phyloP scores from a whole-genome alignment of 2,888 invertebrate species.

The Callosobruchus maculatus region DNA sequence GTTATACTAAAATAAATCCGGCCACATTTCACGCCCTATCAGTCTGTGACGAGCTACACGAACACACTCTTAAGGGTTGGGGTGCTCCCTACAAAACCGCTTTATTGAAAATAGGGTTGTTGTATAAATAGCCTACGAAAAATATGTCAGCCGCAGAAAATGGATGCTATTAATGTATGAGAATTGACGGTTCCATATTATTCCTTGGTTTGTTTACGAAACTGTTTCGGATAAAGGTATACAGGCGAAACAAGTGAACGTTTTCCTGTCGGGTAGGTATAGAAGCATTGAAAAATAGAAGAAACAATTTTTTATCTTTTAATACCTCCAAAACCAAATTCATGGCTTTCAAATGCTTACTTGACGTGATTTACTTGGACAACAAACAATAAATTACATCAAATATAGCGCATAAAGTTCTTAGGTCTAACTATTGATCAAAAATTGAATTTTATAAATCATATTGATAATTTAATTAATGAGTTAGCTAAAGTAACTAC shows the following conservation, averaged over 20 bases:
- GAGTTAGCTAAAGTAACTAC: too few relatives aligned
- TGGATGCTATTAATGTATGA: neutral
- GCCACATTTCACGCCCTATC: neutral
- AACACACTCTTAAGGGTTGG: neutral
- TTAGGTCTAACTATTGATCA: too few relatives aligned
- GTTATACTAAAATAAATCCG: neutral
- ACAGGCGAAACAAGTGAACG: neutral
- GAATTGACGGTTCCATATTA: neutral
- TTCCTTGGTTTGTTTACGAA: neutral
- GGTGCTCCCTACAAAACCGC: neutral
- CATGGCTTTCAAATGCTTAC: too few relatives aligned
- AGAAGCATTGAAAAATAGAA: too few relatives aligned
- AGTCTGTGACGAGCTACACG: neutral
- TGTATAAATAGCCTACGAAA: neutral
- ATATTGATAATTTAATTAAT: too few relatives aligned
- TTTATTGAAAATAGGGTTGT: neutral
- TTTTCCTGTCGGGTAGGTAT: neutral
- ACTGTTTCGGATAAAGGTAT: neutral
- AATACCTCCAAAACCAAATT: too few relatives aligned
- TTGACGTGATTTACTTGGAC: too few relatives aligned
- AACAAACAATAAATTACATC: too few relatives aligned
- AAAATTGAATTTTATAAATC: too few relatives aligned
- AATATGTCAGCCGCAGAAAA: neutral
- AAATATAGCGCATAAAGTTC: too few relatives aligned
- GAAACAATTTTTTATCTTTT: too few relatives aligned